phyloP scores from a whole-genome alignment of 2,888 invertebrate genomes.

The Lacanobia oleracea region DNA sequence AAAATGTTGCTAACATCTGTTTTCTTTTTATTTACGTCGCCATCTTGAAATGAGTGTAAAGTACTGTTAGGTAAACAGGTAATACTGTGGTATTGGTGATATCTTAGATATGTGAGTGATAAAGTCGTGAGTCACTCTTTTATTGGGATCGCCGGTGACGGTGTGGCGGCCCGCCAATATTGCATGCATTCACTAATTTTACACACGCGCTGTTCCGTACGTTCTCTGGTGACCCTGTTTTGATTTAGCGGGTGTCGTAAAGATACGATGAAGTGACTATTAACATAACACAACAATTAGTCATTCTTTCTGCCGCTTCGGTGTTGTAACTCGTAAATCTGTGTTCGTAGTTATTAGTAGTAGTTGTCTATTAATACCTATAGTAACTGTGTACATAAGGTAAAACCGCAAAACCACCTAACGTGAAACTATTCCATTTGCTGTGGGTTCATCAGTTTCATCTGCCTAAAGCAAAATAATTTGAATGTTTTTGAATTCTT shows the following conservation, averaged over 20 bases:
- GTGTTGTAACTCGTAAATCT: conserved; percentile 19
- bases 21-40: conserved; percentile 75
- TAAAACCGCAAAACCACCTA: conserved; percentile 12
- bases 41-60: conserved; percentile 10
- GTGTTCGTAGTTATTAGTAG: neutral
- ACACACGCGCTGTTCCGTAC: conserved; percentile 34
- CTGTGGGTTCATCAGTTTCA: neutral
- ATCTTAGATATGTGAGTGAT: conserved; percentile 53
- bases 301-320: conserved; percentile 28
- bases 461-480: neutral
- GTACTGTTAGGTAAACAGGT: conserved; percentile 45
- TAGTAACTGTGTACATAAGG: neutral
- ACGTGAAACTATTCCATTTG: neutral
- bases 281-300: conserved; percentile 47
- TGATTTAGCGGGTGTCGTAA: conserved; percentile 54
- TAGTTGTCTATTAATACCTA: neutral
- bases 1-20: conserved; percentile 90
- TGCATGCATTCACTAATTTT: conserved; percentile 56
- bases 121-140: conserved; percentile 46
- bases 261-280: conserved; percentile 18
- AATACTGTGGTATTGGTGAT: conserved; percentile 38
- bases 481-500: neutral
- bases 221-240: conserved; percentile 55
- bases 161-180: conserved; percentile 53
- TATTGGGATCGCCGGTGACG: conserved; percentile 60